A percentile compares a stretch with the other conserved stretches of the same genome.
These are phyloP conservation scores for Biston betularia DNA, from an alignment of 2,888 invertebrate genomes.

Conservation along the genomic window DNA sequence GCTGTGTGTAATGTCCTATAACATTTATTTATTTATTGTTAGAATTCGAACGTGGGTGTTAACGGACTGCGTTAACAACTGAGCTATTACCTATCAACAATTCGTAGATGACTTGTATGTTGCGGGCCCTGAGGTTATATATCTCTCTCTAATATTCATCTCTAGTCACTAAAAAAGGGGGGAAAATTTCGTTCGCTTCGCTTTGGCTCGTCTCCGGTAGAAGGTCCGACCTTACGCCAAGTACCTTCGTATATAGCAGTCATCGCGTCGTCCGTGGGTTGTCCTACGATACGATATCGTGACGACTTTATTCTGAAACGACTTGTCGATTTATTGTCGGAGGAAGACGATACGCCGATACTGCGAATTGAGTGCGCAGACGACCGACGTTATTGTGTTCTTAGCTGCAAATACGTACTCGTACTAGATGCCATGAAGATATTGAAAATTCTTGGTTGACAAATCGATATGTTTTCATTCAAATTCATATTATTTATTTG, in stretches of 20 bases:
- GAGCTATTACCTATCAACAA: no score
- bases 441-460: not conserved
- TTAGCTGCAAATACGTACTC: slow-evolving; percentile 24
- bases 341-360: slow-evolving; percentile 35
- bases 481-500: no score
- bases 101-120: no score
- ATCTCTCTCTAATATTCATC: no score
- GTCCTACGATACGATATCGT: slow-evolving; percentile 66
- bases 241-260: slow-evolving; percentile 50
- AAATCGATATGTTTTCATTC: no score
- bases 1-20: no score
- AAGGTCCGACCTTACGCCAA: not conserved
- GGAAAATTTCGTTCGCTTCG: not conserved
- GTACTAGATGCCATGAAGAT: not conserved
- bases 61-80: no score
- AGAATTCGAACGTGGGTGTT: no score
- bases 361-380: slow-evolving; percentile 32
- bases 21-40: no score
- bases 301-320: slow-evolving; percentile 78
- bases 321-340: slow-evolving; percentile 64
- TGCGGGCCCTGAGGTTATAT: no score
- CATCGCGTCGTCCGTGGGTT: slow-evolving; percentile 60
- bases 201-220: not conserved
- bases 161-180: no score
- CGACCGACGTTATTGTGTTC: slow-evolving; percentile 19